Base-by-base conservation (phyloP, 2,113 vertebrate species). In the Carollia perspicillata region DNA sequence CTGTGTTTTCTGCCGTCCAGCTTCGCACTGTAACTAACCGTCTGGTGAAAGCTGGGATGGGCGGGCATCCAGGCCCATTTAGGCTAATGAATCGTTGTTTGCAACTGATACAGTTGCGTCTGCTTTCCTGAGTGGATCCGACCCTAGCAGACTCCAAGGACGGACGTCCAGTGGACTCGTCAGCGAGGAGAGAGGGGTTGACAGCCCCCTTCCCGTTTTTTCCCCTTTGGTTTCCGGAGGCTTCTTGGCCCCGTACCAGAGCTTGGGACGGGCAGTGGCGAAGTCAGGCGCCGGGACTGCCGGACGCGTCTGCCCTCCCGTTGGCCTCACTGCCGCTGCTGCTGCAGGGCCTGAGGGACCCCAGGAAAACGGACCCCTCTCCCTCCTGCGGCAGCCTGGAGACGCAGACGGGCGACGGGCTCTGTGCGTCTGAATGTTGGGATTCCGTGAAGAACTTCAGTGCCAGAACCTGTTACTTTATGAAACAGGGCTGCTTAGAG, bases 11-110 rank as follows among this genome's bases (percentile, higher is more conserved):
- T 44, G 18, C 28, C 75, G 40, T 77, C 85, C 75, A 91, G 89
- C 96, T 98, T 96, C 95, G 80, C 44, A 94, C 90, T 96, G 35
- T 97, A 97, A 98, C 98, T 98, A 98, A 98, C 97, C 95, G 97
- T 97, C 97, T 80, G 80, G 90, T 97, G 95, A 98, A 97, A 96
- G 95, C 77, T 98, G 96, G 84, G 89, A 93, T 95, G 75, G 79
- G 96, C 97, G 95, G 98, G 97, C 96, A 94, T 96, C 87, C 92
- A 95, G 84, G 81, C 72, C 91, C 12, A 0, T 83, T 97, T 94
- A 97, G 81, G 97, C 90, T 92, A 97, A 97, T 97, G 94, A 95
- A 95, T 77, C 92, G 83, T 78, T 93, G 97, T 98, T 98, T 97
- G 95, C 77, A 97, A 98, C 98, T 95, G 96, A 98, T 97, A 97